A percentile compares a stretch with the other conserved stretches of the same genome.
Evolutionary conservation across 2,888 invertebrate genomes (phyloP).

Genomic region (Aplocera efformata): DNA sequence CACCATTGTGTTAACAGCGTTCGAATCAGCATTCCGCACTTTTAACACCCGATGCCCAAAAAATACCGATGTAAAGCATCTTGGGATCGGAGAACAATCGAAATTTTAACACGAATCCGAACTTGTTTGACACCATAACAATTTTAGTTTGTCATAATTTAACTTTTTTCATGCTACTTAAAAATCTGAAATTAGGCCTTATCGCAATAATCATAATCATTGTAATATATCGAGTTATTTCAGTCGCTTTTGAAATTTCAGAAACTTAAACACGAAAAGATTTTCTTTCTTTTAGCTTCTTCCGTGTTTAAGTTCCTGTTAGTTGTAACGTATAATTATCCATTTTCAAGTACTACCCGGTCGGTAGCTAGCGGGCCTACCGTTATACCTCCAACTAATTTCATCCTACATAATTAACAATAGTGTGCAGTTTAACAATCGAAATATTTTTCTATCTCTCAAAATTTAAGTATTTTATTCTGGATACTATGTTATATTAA

Average conservation of each 20-base stretch:
- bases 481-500: too few relatives aligned
- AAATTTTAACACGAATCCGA: slow-evolving; percentile 52
- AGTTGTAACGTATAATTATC: too few relatives aligned
- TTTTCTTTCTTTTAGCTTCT: too few relatives aligned
- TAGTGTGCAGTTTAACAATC: too few relatives aligned
- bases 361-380: too few relatives aligned
- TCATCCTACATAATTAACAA: too few relatives aligned
- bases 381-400: too few relatives aligned
- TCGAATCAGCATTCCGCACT: slow-evolving; percentile 53
- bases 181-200: slow-evolving; percentile 9
- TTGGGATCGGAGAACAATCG: slow-evolving; percentile 66
- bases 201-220: not conserved
- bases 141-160: slow-evolving; percentile 26
- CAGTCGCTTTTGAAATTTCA: not conserved
- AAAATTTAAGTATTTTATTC: too few relatives aligned
- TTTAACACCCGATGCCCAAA: slow-evolving; percentile 55
- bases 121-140: slow-evolving; percentile 21
- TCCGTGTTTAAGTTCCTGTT: too few relatives aligned
- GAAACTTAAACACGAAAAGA: too few relatives aligned
- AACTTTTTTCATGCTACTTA: slow-evolving; percentile 14
- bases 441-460: too few relatives aligned
- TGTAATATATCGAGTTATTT: slow-evolving; percentile 1
- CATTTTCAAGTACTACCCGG: too few relatives aligned
- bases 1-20: slow-evolving; percentile 34
- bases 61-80: slow-evolving; percentile 44